phyloP scores from a whole-genome alignment of 2,888 invertebrate genomes.

The Timema podura region DNA sequence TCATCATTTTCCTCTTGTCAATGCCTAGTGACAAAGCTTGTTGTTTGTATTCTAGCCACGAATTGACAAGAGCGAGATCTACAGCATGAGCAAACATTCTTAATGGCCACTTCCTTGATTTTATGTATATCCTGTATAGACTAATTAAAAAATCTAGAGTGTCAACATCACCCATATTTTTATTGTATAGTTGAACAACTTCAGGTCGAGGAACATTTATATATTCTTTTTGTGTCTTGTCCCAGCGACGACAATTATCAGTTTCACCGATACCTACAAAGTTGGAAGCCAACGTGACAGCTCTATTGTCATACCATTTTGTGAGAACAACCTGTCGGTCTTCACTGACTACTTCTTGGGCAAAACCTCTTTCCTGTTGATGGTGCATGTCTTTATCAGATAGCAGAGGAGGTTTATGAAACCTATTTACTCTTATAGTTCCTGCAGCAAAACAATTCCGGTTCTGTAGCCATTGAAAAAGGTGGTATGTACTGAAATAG shows the following conservation, averaged over 20 bases:
- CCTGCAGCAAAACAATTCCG: constrained; percentile 25
- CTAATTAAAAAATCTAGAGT: constrained; percentile 30
- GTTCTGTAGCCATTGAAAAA: constrained; percentile 26
- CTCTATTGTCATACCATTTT: constrained; percentile 34
- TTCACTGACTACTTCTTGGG: constrained; percentile 20
- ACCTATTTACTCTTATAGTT: constrained; percentile 24
- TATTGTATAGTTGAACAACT: constrained; percentile 32
- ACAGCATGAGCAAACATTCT: constrained; percentile 29
- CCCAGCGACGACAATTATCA: constrained; percentile 15
- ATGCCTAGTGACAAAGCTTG: constrained; percentile 1
- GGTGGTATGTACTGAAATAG: constrained; percentile 30
- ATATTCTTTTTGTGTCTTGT: constrained; percentile 29
- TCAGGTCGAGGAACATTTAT: constrained; percentile 30
- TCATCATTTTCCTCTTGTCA: neutral
- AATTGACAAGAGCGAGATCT: constrained; percentile 30
- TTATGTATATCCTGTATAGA: constrained; percentile 29
- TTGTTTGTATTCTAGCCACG: constrained; percentile 29
- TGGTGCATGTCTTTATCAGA: constrained; percentile 24
- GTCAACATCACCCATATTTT: constrained; percentile 35
- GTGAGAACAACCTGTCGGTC: constrained; percentile 25
- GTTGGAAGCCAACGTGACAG: constrained; percentile 33
- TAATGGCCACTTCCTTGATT: constrained; percentile 30
- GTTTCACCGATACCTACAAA: constrained; percentile 21
- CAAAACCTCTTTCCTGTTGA: constrained; percentile 10
- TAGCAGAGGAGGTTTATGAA: constrained; percentile 25